phyloP scores from a whole-genome alignment of 1,140 invertebrate genomes.

The Stenopsyche tienmushanensis region DNA sequence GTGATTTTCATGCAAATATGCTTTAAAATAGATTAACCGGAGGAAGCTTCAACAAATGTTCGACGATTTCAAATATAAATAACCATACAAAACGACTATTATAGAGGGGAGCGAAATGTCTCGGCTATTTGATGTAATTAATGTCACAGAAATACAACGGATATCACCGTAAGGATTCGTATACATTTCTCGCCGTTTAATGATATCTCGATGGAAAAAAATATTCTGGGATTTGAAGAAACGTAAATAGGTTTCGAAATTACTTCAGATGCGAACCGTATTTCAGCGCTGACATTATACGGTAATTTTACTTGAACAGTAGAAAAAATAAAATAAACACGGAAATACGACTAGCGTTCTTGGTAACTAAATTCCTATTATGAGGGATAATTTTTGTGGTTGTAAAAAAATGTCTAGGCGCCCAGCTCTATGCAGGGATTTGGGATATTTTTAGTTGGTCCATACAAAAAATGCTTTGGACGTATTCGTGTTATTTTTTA shows the following conservation, averaged over 20 bases:
- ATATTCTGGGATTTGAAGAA: neutral
- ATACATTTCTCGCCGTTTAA: too few relatives aligned
- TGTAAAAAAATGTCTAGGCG: neutral
- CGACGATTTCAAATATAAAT: constrained; percentile 18
- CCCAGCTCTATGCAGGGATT: constrained; percentile 1
- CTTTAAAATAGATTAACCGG: constrained; percentile 39
- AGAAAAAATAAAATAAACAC: constrained; percentile 13
- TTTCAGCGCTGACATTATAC: constrained; percentile 12
- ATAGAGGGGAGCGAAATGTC: too few relatives aligned
- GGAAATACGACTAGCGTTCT: neutral
- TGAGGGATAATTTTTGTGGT: constrained; percentile 30
- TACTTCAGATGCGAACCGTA: constrained; percentile 9
- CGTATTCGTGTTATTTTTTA: constrained; percentile 32
- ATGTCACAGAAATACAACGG: too few relatives aligned
- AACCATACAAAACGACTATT: too few relatives aligned
- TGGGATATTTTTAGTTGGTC: constrained; percentile 8
- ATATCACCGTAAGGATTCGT: too few relatives aligned
- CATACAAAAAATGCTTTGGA: constrained; percentile 9
- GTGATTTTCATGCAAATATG: constrained; percentile 43
- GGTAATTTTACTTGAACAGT: too few relatives aligned
- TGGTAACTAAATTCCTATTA: constrained; percentile 28
- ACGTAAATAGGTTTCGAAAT: neutral
- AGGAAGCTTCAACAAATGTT: constrained; percentile 30
- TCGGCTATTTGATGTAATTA: too few relatives aligned
- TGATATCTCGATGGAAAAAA: too few relatives aligned